phyloP scores from a whole-genome alignment of 2,888 invertebrate species.

The Euclidia mi region DNA sequence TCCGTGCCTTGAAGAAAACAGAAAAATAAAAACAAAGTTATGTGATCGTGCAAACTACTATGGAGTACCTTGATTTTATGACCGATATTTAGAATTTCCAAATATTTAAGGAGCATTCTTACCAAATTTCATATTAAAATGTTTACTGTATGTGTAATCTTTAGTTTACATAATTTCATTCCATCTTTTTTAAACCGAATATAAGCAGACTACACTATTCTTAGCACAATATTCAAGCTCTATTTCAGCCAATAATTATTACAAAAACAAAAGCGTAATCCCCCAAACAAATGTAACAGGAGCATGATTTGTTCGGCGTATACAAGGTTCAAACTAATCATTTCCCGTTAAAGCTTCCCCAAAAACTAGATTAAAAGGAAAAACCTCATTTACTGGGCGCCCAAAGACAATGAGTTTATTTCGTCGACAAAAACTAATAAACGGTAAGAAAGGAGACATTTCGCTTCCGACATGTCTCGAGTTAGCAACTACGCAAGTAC shows the following conservation, averaged over 20 bases:
- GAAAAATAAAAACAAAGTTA: too few relatives aligned
- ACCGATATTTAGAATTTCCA: too few relatives aligned
- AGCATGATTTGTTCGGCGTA: conserved; percentile 13
- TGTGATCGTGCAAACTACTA: too few relatives aligned
- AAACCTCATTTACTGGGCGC: conserved; percentile 57
- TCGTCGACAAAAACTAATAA: conserved; percentile 70
- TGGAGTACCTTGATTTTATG: too few relatives aligned
- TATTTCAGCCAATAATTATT: not conserved
- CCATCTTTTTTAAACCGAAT: too few relatives aligned
- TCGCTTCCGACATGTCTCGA: conserved; percentile 66
- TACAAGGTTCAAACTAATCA: conserved; percentile 45
- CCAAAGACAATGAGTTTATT: conserved; percentile 67
- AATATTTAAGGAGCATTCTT: too few relatives aligned
- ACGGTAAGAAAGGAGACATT: conserved; percentile 62
- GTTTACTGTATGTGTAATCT: too few relatives aligned
- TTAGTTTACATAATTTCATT: too few relatives aligned
- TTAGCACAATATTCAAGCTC: too few relatives aligned
- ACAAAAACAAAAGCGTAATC: conserved; percentile 9
- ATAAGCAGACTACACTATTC: too few relatives aligned
- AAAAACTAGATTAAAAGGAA: conserved; percentile 63
- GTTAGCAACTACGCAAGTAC: conserved; percentile 56
- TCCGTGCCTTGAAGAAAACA: too few relatives aligned
- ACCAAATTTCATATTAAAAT: too few relatives aligned
- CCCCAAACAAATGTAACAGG: conserved; percentile 7
- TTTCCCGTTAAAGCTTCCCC: conserved; percentile 51